phyloP scores from a whole-genome alignment of 2,113 vertebrate genomes.

The Galbula dea region DNA sequence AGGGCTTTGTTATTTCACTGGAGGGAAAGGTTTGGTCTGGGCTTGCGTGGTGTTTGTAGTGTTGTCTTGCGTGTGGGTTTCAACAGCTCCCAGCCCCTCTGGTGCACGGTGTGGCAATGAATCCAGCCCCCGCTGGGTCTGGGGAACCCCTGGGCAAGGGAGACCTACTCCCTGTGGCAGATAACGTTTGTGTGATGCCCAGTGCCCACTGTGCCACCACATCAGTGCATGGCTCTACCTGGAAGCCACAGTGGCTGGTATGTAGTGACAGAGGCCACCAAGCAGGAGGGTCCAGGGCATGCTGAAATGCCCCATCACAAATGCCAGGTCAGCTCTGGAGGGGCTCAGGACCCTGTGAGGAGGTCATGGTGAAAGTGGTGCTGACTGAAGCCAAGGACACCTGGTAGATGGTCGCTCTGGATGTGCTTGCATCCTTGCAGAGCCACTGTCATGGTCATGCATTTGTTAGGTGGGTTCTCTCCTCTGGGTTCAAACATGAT shows the following conservation, averaged over 20 bases:
- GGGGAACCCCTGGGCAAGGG: fast-evolving
- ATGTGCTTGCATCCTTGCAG: neutral
- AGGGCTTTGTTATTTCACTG: constrained; percentile 68
- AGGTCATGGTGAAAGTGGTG: neutral
- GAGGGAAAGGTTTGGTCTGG: constrained; percentile 73
- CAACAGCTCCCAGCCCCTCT: neutral
- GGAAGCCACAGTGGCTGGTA: neutral
- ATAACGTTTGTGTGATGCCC: neutral
- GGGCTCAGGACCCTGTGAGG: neutral
- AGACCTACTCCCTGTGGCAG: neutral
- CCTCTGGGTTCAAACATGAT: neutral
- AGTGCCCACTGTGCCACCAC: fast-evolving
- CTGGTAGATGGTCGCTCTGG: fast-evolving
- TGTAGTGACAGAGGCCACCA: fast-evolving
- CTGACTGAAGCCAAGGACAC: neutral
- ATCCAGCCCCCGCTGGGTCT: neutral
- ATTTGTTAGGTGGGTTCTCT: neutral
- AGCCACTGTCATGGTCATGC: fast-evolving
- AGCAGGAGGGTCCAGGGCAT: too few relatives aligned
- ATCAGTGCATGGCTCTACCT: fast-evolving
- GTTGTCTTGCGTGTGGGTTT: neutral
- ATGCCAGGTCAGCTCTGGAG: neutral
- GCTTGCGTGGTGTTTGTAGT: constrained; percentile 62
- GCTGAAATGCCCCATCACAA: neutral
- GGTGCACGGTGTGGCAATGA: fast-evolving